Evolutionary conservation across 2,113 vertebrate genomes (phyloP).

Genomic region (Origma solitaria): DNA sequence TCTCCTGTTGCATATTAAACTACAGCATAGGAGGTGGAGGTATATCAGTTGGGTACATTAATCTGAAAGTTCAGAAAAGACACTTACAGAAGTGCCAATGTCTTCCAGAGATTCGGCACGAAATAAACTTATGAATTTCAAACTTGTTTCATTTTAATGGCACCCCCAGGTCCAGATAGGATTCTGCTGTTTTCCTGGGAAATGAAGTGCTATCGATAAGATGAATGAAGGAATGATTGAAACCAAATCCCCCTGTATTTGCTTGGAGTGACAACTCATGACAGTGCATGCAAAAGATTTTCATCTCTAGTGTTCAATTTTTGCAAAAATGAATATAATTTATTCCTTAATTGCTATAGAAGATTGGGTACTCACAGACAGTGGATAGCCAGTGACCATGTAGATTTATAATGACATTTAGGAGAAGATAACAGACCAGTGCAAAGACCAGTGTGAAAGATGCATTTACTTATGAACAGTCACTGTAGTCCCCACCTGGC

Average conservation of each 20-base stretch:
- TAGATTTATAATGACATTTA: not conserved
- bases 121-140: not conserved
- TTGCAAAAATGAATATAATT: not conserved
- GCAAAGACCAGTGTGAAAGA: not conserved
- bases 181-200: not conserved
- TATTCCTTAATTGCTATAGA: not conserved
- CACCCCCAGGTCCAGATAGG: not conserved
- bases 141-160: not conserved
- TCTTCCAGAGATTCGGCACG: not conserved
- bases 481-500: not conserved
- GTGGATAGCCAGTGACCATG: not conserved
- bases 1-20: not conserved
- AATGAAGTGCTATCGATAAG: not conserved
- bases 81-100: not conserved
- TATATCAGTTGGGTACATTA: not conserved
- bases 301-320: not conserved
- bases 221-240: not conserved
- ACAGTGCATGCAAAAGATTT: not conserved
- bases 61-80: not conserved
- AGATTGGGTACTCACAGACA: not conserved
- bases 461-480: not conserved
- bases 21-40: not conserved
- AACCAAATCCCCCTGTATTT: not conserved
- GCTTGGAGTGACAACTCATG: not conserved
- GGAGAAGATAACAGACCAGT: not conserved